Evolutionary conservation across 2,797 vertebrate species (phyloP).

Genomic region (Labeo calbasu): DNA sequence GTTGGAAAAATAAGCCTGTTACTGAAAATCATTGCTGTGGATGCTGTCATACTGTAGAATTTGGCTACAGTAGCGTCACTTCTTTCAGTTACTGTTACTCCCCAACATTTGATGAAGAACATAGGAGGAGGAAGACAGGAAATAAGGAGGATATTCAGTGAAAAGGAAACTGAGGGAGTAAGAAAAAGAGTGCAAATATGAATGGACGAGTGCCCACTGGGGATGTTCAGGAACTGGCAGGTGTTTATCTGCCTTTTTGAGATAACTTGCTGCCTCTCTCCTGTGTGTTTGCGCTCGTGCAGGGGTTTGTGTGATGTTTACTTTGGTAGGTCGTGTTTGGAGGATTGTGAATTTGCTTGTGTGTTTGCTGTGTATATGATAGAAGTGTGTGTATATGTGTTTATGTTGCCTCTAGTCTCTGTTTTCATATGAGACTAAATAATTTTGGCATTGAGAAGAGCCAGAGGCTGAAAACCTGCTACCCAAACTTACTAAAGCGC

Average conservation of each 20-base stretch:
- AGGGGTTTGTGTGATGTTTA: constrained; percentile 38
- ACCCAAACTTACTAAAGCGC: constrained; percentile 7
- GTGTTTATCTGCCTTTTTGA: constrained; percentile 47
- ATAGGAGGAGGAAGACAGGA: background rate
- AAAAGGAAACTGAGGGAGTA: constrained; percentile 4
- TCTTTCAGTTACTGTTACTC: constrained; percentile 2
- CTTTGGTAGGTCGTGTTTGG: constrained; percentile 14
- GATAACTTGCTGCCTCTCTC: constrained; percentile 38
- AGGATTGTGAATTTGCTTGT: constrained; percentile 32
- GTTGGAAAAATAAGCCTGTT: background rate
- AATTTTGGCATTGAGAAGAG: constrained; percentile 28
- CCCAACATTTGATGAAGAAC: constrained; percentile 7
- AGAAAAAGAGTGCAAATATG: constrained; percentile 26
- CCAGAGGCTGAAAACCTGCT: constrained; percentile 40
- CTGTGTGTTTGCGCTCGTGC: constrained; percentile 29
- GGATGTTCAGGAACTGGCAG: constrained; percentile 38
- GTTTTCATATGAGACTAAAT: constrained; percentile 36
- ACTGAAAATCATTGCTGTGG: background rate
- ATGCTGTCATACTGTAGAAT: constrained; percentile 1
- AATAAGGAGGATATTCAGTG: constrained; percentile 3
- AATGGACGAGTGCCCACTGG: constrained; percentile 21
- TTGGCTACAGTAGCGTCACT: background rate
- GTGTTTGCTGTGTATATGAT: constrained; percentile 11
- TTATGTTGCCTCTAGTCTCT: constrained; percentile 25
- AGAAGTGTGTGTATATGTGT: background rate